Base-by-base conservation (phyloP, 2,797 vertebrate species). In the Acanthurus tractus region DNA sequence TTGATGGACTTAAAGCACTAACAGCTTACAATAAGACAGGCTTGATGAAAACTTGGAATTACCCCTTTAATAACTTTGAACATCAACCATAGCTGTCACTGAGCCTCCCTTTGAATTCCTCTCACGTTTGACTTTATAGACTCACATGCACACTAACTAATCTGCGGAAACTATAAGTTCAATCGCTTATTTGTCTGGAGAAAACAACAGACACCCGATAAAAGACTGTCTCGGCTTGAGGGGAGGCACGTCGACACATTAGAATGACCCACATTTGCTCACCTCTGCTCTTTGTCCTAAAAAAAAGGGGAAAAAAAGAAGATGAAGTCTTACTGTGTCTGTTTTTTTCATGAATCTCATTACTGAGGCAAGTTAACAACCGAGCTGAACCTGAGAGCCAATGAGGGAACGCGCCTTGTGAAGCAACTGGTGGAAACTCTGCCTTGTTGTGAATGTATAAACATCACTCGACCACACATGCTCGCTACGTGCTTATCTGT, bases 381-480 rank as follows among this genome's bases (percentile, higher is more conserved):
- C 17, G 70, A 78, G 84, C 81, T 15, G 64, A 82, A 70, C 82
- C 61, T 1, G 61, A 75, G 78, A 70, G 70, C 18, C 8, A 67
- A 36, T 15, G 63, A 82, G 75, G 76, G 29, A 65, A 4, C 50
- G 4, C 38, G 74, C 76, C 74, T 76, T 54, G 74, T 18, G 38
- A 74, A 80, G 76, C 56, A 22, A 74, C 70, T 15, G 53, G 44
- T 64, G 81, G 78, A 79, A 88, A 86, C 85, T 83, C 83, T 90
- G 89, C 89, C 93, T 93, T 92, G 88, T 84, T 89, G 92, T 93
- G 95, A 96, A 95, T 95, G 95, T 95, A 95, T 85, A 83, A 92
- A 77, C 92, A 85, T 89, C 92, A 87, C 84, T 90, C 84, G 46
- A 88, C 84, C 85, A 88, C 84, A 86, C 85, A 78, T 38, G 77